Percentiles rank a stretch among this genome's conserved stretches.
Conservation (phyloP, 2,888 invertebrate species). For the Sclerodermus sp. region DNA sequence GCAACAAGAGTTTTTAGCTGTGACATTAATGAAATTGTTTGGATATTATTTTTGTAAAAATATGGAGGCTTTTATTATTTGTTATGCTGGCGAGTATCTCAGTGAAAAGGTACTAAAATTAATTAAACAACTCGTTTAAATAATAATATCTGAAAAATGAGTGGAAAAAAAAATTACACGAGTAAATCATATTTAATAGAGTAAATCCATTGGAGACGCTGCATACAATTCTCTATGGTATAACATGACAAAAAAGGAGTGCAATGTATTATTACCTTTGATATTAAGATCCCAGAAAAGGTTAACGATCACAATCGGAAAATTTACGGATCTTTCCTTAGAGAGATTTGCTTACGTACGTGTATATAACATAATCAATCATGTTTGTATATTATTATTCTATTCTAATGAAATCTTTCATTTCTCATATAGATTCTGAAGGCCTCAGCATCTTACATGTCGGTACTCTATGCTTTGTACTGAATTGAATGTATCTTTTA, state of each 20-base stretch:
- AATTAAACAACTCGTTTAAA: no score
- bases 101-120: background rate
- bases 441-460: slow-evolving; percentile 17
- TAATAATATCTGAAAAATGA: no score
- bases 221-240: slow-evolving; percentile 19
- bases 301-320: slow-evolving; percentile 15
- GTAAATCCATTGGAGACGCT: slow-evolving; percentile 5
- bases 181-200: background rate
- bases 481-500: no score
- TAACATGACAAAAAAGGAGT: slow-evolving; percentile 9
- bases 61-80: background rate
- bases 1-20: no score
- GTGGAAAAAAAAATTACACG: no score
- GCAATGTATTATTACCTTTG: slow-evolving; percentile 7
- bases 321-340: slow-evolving; percentile 14
- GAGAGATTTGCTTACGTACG: slow-evolving; percentile 12
- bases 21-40: no score
- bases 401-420: background rate
- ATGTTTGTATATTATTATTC: no score
- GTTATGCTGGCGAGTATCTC: background rate
- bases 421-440: slow-evolving; percentile 13
- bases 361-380: background rate
- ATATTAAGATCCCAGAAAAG: slow-evolving; percentile 16
- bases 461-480: slow-evolving; percentile 17
- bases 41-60: background rate